A percentile compares a stretch with the other conserved stretches of the same genome.
phyloP scores from a whole-genome alignment of 1,140 invertebrate genomes.

The Camponotus vicinus region DNA sequence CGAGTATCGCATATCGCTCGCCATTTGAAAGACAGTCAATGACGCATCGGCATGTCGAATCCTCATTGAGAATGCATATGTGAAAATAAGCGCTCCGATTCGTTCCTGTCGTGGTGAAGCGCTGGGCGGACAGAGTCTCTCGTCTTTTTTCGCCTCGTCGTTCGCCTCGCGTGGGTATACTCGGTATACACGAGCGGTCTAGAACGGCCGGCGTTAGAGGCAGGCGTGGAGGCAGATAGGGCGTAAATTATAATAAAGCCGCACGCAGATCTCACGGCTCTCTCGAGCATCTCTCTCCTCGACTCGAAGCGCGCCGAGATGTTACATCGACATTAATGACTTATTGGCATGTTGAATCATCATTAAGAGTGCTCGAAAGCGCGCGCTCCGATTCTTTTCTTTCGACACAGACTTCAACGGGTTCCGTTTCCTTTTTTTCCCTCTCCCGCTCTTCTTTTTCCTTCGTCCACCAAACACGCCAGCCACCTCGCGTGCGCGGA shows the following conservation, averaged over 20 bases:
- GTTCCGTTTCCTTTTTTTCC: conserved; percentile 39
- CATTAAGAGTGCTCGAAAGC: conserved; percentile 51
- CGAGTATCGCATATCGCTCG: conserved; percentile 49
- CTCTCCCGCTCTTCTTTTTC: background rate
- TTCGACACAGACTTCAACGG: conserved; percentile 5
- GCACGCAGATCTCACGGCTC: conserved; percentile 9
- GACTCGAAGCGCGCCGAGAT: conserved; percentile 5
- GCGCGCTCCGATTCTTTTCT: conserved; percentile 41
- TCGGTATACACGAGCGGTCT: conserved; percentile 54
- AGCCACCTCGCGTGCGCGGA: conserved; percentile 38
- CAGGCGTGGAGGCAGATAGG: conserved; percentile 17
- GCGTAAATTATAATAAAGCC: conserved; percentile 61
- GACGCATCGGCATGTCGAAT: conserved; percentile 71
- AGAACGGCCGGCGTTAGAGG: conserved; percentile 31
- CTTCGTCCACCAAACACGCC: conserved; percentile 31
- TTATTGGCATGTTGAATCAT: conserved; percentile 73
- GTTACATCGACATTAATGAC: conserved; percentile 37
- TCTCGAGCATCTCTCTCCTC: conserved; percentile 21
- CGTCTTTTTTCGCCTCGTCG: conserved; percentile 56
- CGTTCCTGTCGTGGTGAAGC: conserved; percentile 58
- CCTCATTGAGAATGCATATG: conserved; percentile 67
- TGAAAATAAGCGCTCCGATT: conserved; percentile 62
- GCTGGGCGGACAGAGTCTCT: conserved; percentile 53
- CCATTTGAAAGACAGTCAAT: conserved; percentile 44
- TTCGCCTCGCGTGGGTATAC: conserved; percentile 53